Evolutionary conservation across 2,888 invertebrate genomes (phyloP), one percentile per base, ranked within the genome.

Genomic region (Papilio demoleus): DNA sequence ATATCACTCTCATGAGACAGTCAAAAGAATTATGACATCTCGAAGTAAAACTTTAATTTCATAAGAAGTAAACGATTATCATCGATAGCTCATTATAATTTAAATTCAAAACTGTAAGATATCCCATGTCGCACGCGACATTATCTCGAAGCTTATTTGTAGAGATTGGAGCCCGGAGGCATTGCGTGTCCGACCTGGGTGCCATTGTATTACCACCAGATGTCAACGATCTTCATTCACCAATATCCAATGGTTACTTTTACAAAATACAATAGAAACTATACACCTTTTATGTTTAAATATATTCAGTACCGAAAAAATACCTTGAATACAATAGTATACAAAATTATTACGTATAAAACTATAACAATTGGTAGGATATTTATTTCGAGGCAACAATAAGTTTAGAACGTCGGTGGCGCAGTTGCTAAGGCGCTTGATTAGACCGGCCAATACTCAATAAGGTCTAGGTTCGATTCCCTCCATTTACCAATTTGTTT

Each of bases 101-200:
- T 8, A 36, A 22, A 65, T 12, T 59, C 34, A 31, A 58, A 65
- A 45, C 17, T n/a, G n/a, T 31, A n/a, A 45, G 19, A 12, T 34
- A 60, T 66, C 38, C 63, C 68, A 68, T 68, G 63, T 38, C 19
- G 47, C 68, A 68, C 64, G 68, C 63, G 42, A 59, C 47, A 47
- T 24, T 60, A 50, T 19, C 36, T 17, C 34, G 68, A 36, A 58
- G 19, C 42, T 8, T 50, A 31, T 17, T 24, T 22, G 31, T 5
- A 22, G 58, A 47, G 27, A 63, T 59, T 36, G 68, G 36, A 59
- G 63, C 68, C 58, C 38, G 42, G 8, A 58, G 68, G 56, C 45
- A n/a, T 68, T 19, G 63, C 68, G 68, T 68, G 68, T 14, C 50
- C 19, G 19, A 47, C 17, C 19, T 4, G 47, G 58, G 42, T 59